Evolutionary conservation across 2,888 invertebrate genomes (phyloP).

Genomic region (Agonopterix alstromeriana): DNA sequence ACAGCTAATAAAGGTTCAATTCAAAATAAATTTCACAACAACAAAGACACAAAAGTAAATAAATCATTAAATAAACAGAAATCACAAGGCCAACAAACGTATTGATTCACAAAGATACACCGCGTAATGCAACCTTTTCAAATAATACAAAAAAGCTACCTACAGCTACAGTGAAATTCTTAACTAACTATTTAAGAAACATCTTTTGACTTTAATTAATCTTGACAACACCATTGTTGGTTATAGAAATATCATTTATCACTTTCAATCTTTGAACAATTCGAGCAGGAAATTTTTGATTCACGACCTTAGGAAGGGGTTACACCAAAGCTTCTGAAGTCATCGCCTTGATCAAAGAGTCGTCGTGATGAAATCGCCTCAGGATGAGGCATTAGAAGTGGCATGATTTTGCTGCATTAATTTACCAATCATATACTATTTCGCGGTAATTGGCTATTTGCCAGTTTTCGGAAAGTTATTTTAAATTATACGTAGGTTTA

Average conservation of each 20-base stretch:
- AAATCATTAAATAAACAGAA: background rate
- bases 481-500: too few species aligned
- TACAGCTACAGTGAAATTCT: constrained; percentile 34
- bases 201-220: constrained; percentile 65
- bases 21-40: background rate
- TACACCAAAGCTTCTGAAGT: background rate
- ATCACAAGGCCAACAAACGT: background rate
- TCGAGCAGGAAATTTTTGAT: constrained; percentile 45
- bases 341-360: too few species aligned
- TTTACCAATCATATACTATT: too few species aligned
- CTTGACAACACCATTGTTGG: constrained; percentile 62
- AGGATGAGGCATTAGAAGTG: too few species aligned
- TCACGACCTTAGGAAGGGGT: constrained; percentile 30
- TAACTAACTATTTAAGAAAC: constrained; percentile 72
- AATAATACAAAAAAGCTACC: constrained; percentile 43
- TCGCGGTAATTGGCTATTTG: too few species aligned
- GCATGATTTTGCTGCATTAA: too few species aligned
- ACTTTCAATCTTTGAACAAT: constrained; percentile 48
- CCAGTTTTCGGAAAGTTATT: too few species aligned
- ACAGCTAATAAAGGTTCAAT: too few species aligned
- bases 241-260: constrained; percentile 63
- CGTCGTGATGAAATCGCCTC: too few species aligned
- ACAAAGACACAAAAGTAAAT: background rate
- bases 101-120: too few species aligned
- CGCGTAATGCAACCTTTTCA: background rate